Percentiles rank a stretch among this genome's conserved stretches.
These are phyloP conservation scores for Incurvaria masculella DNA, from an alignment of 2,888 invertebrate species.

Conservation along the genomic window DNA sequence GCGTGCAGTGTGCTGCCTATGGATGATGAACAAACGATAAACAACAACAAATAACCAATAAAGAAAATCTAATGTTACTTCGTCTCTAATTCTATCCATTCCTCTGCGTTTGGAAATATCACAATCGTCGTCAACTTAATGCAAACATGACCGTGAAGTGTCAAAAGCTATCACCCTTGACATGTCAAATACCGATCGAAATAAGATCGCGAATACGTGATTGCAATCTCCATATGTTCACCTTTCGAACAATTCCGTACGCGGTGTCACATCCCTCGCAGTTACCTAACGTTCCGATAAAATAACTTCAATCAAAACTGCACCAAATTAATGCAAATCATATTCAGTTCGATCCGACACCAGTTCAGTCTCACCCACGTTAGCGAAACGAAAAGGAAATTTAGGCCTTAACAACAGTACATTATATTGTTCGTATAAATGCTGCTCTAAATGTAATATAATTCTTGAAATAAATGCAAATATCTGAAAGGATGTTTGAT, in stretches of 20 bases:
- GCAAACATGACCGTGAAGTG: conserved; percentile 20
- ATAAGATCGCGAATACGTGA: conserved; percentile 32
- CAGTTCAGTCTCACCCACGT: conserved; percentile 32
- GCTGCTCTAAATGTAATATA: background rate
- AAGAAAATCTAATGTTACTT: too few relatives aligned
- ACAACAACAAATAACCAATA: too few relatives aligned
- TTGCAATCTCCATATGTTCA: conserved; percentile 48
- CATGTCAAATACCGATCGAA: conserved; percentile 33
- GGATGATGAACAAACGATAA: too few relatives aligned
- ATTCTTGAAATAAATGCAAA: too few relatives aligned
- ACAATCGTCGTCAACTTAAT: too few relatives aligned
- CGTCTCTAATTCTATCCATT: too few relatives aligned
- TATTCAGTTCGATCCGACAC: conserved; percentile 34
- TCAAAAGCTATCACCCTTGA: conserved; percentile 37
- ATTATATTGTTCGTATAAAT: background rate
- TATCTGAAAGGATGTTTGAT: too few relatives aligned
- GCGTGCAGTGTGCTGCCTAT: too few relatives aligned
- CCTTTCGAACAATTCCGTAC: conserved; percentile 35
- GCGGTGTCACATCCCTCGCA: conserved; percentile 23
- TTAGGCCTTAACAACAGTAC: too few relatives aligned
- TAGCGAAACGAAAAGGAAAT: background rate
- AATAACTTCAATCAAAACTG: conserved; percentile 41
- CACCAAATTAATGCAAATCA: conserved; percentile 38
- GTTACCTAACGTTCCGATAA: conserved; percentile 28
- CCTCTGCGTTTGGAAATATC: too few relatives aligned